A percentile compares a stretch with the other conserved stretches of the same genome.
These are phyloP conservation scores for Percopsis omiscomaycus DNA, from an alignment of 2,797 vertebrate species.

Conservation along the genomic window DNA sequence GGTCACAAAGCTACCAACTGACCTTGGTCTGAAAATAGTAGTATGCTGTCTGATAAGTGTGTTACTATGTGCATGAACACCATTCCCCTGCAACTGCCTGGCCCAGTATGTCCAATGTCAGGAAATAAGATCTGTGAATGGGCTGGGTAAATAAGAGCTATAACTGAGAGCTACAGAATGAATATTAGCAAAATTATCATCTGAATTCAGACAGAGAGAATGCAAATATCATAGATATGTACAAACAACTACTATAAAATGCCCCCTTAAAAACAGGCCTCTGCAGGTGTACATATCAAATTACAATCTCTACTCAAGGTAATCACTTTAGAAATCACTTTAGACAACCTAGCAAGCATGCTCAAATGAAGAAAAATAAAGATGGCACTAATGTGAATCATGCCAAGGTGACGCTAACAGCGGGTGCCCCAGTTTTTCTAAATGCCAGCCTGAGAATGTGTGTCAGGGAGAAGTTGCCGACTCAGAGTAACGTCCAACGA, in stretches of 20 bases:
- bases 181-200: too few relatives aligned
- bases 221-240: too few relatives aligned
- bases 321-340: neutral
- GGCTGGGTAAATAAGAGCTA: too few relatives aligned
- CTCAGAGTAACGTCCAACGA: slow-evolving; percentile 1
- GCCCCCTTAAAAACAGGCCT: too few relatives aligned
- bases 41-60: slow-evolving; percentile 2
- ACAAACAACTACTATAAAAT: too few relatives aligned
- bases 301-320: neutral
- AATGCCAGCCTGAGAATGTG: slow-evolving; percentile 23
- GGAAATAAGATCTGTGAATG: too few relatives aligned
- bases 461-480: slow-evolving; percentile 34
- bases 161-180: too few relatives aligned
- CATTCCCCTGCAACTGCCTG: too few relatives aligned
- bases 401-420: neutral
- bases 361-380: neutral
- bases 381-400: neutral
- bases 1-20: slow-evolving; percentile 18
- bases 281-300: neutral
- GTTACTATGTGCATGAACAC: too few relatives aligned
- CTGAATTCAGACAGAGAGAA: too few relatives aligned
- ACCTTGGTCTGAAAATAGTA: slow-evolving; percentile 23
- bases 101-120: too few relatives aligned
- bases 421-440: slow-evolving; percentile 35
- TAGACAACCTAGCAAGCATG: neutral